Base-by-base conservation (phyloP, 2,888 invertebrate genomes). In the Pemphredon lugubris region DNA sequence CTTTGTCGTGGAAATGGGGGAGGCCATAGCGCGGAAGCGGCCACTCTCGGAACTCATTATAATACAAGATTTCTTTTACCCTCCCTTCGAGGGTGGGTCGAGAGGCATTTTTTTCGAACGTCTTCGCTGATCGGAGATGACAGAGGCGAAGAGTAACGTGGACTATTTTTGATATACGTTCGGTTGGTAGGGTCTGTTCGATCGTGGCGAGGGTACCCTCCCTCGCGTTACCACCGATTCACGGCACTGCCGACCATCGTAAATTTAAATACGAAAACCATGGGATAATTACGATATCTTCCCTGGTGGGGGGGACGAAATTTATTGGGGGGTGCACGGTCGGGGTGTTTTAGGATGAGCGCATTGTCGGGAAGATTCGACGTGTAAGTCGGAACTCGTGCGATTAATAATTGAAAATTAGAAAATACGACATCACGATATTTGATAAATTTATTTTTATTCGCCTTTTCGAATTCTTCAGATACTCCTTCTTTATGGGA, bases 1-100 rank as follows among this genome's bases (percentile, higher is more conserved):
- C 58, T 54, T 69, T 77, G 39, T 50, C 30, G 32, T 55, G 37
- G 37, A 50, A 64, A 57, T n/a, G 9, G 11, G 32, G 13, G n/a
- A 21, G 23, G n/a, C 26, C 51, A 18, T 44, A 40, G 45, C 34
- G 45, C 48, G 57, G 39, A 53, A 39, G 34, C 42, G 32, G 23
- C n/a, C 44, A 50, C 57, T 61, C 47, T 44, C 65, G 53, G 58
- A 64, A 64, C 69, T 78, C 66, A 66, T 79, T 79, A 73, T 55
- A 69, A 64, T 58, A 42, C 26, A 47, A 67, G 50, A 65, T 67
- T 54, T 54, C 11, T n/a, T n/a, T n/a, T n/a, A n/a, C n/a, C n/a
- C 51, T 16, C 26, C n/a, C 11, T 7, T 16, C 2, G 9, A 23
- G 11, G 45, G 37, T 16, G 51, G 47, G 32, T 42, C 42, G 39